Conservation (phyloP, 2,888 invertebrate genomes). For the Philhelius pedissequus region DNA sequence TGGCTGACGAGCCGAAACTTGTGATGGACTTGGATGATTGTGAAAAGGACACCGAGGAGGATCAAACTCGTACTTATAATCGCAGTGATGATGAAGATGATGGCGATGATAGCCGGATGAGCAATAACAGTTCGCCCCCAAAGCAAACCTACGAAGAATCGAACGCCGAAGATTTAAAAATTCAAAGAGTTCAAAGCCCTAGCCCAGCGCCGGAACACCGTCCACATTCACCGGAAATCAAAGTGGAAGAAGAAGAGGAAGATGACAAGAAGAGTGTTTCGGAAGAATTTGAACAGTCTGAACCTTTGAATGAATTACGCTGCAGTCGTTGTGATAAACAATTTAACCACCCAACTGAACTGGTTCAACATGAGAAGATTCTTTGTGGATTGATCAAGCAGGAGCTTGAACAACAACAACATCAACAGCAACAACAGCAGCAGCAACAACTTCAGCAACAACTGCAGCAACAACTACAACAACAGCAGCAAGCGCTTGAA, state of each 20-base stretch:
- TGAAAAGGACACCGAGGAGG: constrained; percentile 76
- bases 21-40: constrained; percentile 86
- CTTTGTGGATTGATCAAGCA: constrained; percentile 80
- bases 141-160: constrained; percentile 59
- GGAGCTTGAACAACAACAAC: constrained; percentile 84
- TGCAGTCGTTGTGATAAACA: constrained; percentile 82
- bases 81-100: constrained; percentile 58
- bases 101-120: constrained; percentile 57
- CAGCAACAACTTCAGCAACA: constrained; percentile 72
- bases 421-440: constrained; percentile 81
- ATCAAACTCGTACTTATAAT: constrained; percentile 80
- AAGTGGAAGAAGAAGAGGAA: constrained; percentile 35
- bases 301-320: constrained; percentile 74
- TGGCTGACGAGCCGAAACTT: constrained; percentile 81
- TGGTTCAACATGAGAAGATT: constrained; percentile 87
- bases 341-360: constrained; percentile 82
- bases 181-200: constrained; percentile 18
- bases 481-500: constrained; percentile 73
- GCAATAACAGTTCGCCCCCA: constrained; percentile 49
- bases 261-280: constrained; percentile 69
- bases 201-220: constrained; percentile 78
- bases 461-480: constrained; percentile 70
- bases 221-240: constrained; percentile 75
- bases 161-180: constrained; percentile 44
- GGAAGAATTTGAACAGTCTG: constrained; percentile 71